These are phyloP conservation scores for Amphimedon queenslandica DNA, from an alignment of 37 sponge, comb jelly and placozoan species.

Conservation along the genomic window DNA sequence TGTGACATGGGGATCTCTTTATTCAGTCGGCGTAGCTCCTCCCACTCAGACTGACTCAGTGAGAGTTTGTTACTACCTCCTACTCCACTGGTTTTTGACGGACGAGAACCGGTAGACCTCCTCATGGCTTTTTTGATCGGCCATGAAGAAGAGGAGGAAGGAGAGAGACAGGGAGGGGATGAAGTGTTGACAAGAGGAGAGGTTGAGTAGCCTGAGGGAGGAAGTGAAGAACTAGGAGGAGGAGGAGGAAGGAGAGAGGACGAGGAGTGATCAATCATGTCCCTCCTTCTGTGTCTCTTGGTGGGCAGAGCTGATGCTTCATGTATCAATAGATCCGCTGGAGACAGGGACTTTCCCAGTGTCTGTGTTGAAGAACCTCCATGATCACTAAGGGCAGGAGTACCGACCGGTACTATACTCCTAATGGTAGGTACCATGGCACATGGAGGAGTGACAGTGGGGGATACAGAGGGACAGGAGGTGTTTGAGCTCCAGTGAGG, in stretches of 20 bases:
- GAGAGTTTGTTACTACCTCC: too few species aligned
- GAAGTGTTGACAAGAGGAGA: background rate
- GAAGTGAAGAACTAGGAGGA: too few species aligned
- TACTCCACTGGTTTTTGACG: too few species aligned
- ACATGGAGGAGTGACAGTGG: background rate
- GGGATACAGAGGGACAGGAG: background rate
- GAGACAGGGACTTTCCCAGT: background rate
- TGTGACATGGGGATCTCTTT: conserved; percentile 22
- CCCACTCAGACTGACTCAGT: background rate
- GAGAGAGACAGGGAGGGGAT: conserved; percentile 1
- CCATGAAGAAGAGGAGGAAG: background rate
- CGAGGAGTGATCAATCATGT: background rate
- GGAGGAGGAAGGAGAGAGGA: background rate
- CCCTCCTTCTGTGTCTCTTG: background rate
- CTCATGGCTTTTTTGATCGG: background rate
- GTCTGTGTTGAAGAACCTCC: background rate
- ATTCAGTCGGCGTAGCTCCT: background rate
- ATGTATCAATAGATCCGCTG: background rate
- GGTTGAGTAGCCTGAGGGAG: too few species aligned
- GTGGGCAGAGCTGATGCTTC: background rate
- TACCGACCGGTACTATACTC: background rate
- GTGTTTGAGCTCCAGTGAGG: background rate
- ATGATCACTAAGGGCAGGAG: background rate
- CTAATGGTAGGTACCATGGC: conserved; percentile 3
- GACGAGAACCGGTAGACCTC: background rate